These are phyloP conservation scores for Eristalis intricaria DNA, from an alignment of 2,888 invertebrate species.

Conservation along the genomic window DNA sequence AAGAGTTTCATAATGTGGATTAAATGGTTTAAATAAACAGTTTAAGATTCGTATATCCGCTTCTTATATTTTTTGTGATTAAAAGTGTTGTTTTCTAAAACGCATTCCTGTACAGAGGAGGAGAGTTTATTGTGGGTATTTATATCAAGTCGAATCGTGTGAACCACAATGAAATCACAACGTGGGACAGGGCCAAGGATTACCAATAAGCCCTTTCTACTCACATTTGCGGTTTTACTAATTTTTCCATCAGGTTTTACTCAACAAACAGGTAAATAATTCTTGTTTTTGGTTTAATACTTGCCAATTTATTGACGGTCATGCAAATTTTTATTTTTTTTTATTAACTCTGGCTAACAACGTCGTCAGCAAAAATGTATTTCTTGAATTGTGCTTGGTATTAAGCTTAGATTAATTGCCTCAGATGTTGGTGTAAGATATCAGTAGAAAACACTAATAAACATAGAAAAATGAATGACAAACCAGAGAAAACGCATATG, in stretches of 20 bases:
- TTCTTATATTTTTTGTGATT: background rate
- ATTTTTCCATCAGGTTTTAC: slow-evolving; percentile 41
- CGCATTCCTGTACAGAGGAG: background rate
- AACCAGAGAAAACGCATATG: background rate
- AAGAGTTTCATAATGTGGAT: slow-evolving; percentile 19
- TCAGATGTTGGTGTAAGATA: background rate
- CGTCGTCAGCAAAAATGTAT: no score
- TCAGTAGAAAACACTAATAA: background rate
- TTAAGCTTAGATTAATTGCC: background rate
- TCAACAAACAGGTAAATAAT: slow-evolving; percentile 54
- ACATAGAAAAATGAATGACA: background rate
- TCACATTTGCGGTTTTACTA: slow-evolving; percentile 32
- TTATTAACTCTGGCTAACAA: no score
- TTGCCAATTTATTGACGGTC: no score
- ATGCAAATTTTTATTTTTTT: no score
- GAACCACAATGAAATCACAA: slow-evolving; percentile 35
- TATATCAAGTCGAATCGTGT: slow-evolving; percentile 9
- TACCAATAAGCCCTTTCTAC: slow-evolving; percentile 39
- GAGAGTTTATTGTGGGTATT: background rate
- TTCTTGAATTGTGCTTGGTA: background rate
- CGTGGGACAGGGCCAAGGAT: slow-evolving; percentile 44
- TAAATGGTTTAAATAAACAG: background rate
- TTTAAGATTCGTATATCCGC: background rate
- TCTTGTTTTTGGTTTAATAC: background rate
- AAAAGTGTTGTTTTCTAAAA: background rate